phyloP scores from a whole-genome alignment of 2,113 vertebrate species.

The Bungarus multicinctus region DNA sequence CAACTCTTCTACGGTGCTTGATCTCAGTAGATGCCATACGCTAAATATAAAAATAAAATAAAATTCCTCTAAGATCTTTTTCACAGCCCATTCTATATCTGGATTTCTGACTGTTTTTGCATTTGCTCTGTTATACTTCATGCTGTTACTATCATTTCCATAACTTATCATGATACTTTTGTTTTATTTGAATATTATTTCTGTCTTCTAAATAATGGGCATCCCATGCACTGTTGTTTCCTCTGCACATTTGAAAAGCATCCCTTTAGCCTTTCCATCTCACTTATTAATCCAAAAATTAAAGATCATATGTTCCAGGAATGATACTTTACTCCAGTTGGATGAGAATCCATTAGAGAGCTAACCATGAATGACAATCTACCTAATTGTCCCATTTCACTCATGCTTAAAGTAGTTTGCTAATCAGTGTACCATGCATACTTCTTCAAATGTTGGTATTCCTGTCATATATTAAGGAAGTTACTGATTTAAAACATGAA shows the following conservation, averaged over 20 bases:
- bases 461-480: background rate
- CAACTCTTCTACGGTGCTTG: background rate
- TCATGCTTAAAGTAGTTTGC: background rate
- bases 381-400: background rate
- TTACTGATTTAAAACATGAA: background rate
- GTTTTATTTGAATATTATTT: background rate
- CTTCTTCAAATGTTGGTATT: background rate
- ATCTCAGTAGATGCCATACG: background rate
- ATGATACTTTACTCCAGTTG: background rate
- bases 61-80: background rate
- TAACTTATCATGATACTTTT: background rate
- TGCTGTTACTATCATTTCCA: background rate
- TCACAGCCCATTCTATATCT: background rate
- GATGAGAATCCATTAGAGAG: background rate
- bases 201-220: background rate
- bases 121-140: background rate
- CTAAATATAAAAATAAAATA: background rate
- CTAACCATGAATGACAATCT: background rate
- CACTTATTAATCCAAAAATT: background rate
- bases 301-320: background rate
- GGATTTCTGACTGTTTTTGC: background rate
- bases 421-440: background rate
- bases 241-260: background rate
- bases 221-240: background rate
- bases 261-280: background rate